Conservation (phyloP, 2,113 vertebrate genomes). For the Varanus komodoensis region DNA sequence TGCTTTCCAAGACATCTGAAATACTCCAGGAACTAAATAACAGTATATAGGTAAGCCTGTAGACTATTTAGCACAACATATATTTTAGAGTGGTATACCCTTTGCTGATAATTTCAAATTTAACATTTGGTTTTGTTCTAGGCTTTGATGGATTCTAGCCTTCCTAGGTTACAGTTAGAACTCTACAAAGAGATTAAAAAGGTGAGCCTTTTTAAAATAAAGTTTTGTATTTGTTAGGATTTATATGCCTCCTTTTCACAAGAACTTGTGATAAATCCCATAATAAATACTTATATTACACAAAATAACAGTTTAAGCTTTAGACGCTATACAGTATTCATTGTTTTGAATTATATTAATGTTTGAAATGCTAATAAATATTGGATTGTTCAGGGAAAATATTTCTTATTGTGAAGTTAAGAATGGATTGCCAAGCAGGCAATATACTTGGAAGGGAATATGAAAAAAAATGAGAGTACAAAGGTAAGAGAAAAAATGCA, state of each 20-base stretch:
- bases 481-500: background rate
- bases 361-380: background rate
- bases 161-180: conserved; percentile 94
- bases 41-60: background rate
- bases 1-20: no score
- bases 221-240: background rate
- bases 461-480: background rate
- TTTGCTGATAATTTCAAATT: background rate
- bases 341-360: background rate
- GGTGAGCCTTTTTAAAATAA: conserved; percentile 75
- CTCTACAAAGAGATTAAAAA: conserved; percentile 99
- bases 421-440: background rate
- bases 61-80: background rate
- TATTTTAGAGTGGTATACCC: background rate
- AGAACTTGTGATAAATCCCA: background rate
- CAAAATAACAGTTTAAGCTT: background rate
- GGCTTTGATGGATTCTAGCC: conserved; percentile 98
- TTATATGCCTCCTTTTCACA: background rate
- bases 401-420: background rate
- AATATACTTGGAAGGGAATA: background rate
- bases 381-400: background rate
- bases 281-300: background rate
- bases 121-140: conserved; percentile 64
- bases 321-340: background rate
- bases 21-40: no score